These are phyloP conservation scores for Atherinosoma microstoma DNA, from an alignment of 2,797 vertebrate genomes.

Conservation along the genomic window DNA sequence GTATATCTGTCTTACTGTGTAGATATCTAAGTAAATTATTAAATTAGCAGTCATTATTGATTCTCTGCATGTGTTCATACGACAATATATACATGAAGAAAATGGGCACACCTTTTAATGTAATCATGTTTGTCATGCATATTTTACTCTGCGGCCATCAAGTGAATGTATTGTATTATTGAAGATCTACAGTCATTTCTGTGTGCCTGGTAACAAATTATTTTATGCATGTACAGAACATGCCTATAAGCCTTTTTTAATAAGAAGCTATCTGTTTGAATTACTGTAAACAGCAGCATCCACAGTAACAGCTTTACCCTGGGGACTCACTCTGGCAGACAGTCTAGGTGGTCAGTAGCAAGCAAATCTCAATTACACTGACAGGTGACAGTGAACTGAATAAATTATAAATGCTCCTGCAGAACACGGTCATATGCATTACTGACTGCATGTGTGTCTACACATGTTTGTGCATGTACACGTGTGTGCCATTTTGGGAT, in stretches of 20 bases:
- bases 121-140: constrained; percentile 34
- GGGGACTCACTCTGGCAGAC: constrained; percentile 52
- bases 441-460: constrained; percentile 23
- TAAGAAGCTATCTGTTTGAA: constrained; percentile 67
- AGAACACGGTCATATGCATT: constrained; percentile 52
- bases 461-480: constrained; percentile 41
- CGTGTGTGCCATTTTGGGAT: constrained; percentile 45
- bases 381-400: constrained; percentile 75
- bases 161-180: constrained; percentile 34
- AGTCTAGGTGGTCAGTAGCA: constrained; percentile 68
- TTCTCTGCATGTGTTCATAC: constrained; percentile 16
- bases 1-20: constrained; percentile 32
- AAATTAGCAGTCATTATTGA: constrained; percentile 24
- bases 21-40: constrained; percentile 20
- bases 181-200: constrained; percentile 39
- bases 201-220: constrained; percentile 37
- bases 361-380: constrained; percentile 79
- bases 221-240: constrained; percentile 42
- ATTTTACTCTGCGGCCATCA: constrained; percentile 41
- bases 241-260: constrained; percentile 48
- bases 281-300: constrained; percentile 56
- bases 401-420: constrained; percentile 64
- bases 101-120: constrained; percentile 16
- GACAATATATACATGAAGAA: constrained; percentile 3
- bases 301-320: constrained; percentile 52